phyloP scores from a whole-genome alignment of 2,888 invertebrate genomes.

The Lepidocyrtoides sp. region DNA sequence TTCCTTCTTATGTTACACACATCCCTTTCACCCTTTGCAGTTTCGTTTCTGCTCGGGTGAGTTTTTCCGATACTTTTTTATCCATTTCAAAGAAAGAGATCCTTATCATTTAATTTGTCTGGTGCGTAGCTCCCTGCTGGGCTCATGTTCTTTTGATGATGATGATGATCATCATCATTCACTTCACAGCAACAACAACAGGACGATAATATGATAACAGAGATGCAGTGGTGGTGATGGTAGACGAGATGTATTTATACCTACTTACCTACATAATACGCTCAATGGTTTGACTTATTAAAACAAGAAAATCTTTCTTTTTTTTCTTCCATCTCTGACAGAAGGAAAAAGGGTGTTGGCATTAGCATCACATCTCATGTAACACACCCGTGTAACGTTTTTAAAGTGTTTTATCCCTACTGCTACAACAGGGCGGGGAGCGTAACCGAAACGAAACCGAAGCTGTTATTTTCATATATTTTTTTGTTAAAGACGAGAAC shows the following conservation, averaged over 20 bases:
- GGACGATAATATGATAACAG: too few relatives aligned
- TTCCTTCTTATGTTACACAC: constrained; percentile 3
- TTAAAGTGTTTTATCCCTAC: too few relatives aligned
- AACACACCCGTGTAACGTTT: constrained; percentile 2
- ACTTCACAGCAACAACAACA: too few relatives aligned
- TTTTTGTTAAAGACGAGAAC: background rate
- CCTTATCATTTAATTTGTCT: constrained; percentile 74
- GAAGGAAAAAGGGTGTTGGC: constrained; percentile 44
- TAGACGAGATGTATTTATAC: background rate
- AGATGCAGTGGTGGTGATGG: background rate
- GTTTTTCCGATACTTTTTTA: background rate
- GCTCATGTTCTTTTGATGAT: constrained; percentile 24
- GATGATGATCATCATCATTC: too few relatives aligned
- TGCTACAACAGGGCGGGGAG: background rate
- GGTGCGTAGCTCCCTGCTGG: constrained; percentile 40
- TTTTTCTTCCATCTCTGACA: too few relatives aligned
- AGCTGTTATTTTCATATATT: background rate
- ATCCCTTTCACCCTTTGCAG: background rate
- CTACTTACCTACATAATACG: background rate
- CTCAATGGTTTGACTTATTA: background rate
- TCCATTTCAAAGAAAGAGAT: background rate
- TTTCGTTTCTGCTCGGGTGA: too few relatives aligned
- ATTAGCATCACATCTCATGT: background rate
- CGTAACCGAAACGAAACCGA: too few relatives aligned
- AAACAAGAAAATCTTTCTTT: background rate